A percentile compares a stretch with the other conserved stretches of the same genome.
These are phyloP conservation scores for Yponomeuta evonymella DNA, from an alignment of 2,888 invertebrate genomes.

Conservation along the genomic window DNA sequence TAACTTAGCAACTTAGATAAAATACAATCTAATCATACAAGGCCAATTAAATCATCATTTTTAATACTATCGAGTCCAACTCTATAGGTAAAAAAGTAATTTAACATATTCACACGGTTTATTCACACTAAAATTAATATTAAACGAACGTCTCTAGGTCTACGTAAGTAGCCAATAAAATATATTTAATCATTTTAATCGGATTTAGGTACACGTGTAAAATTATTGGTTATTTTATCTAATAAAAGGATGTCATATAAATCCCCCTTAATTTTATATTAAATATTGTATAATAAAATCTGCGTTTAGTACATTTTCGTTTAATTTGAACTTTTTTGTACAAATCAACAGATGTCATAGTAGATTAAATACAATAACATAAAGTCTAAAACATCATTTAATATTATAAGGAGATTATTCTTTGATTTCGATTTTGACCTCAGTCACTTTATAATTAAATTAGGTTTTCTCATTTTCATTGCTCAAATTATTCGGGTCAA, in stretches of 20 bases:
- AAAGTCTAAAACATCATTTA: background rate
- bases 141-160: background rate
- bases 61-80: background rate
- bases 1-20: background rate
- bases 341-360: background rate
- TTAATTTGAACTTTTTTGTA: background rate
- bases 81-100: background rate
- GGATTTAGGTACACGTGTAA: background rate
- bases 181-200: background rate
- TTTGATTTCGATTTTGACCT: too few relatives aligned
- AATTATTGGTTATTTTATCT: background rate
- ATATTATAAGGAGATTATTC: too few relatives aligned
- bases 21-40: background rate
- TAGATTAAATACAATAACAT: background rate
- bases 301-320: constrained; percentile 7
- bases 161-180: background rate
- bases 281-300: constrained; percentile 3
- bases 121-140: background rate
- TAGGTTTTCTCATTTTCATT: too few relatives aligned
- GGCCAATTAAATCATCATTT: constrained; percentile 3
- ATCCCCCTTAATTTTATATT: constrained; percentile 9
- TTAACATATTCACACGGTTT: background rate
- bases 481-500: too few relatives aligned
- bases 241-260: constrained; percentile 14
- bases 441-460: too few relatives aligned